A percentile compares a stretch with the other conserved stretches of the same genome.
Conservation (phyloP, 2,113 vertebrate species). For the Podarcis raffonei region DNA sequence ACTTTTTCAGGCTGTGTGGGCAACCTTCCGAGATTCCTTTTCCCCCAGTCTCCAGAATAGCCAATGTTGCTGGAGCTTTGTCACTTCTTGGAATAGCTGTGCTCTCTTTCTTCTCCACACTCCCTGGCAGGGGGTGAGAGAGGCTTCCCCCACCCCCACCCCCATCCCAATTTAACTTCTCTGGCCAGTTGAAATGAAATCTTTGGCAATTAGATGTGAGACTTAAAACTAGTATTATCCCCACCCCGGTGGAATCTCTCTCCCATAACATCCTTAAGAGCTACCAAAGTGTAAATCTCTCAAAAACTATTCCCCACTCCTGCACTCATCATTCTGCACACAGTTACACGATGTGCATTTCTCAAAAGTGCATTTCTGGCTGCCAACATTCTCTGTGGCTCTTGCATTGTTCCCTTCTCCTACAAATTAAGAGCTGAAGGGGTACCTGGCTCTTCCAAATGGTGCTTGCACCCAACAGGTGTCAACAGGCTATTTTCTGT, state of each 20-base stretch:
- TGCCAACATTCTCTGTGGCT: background rate
- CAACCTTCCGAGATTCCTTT: slow-evolving; percentile 46
- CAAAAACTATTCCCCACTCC: slow-evolving; percentile 40
- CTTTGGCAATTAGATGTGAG: slow-evolving; percentile 48
- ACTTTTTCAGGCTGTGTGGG: slow-evolving; percentile 34
- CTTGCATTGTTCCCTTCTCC: background rate
- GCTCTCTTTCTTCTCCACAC: slow-evolving; percentile 34
- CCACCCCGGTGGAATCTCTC: slow-evolving; percentile 36
- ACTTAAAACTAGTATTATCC: slow-evolving; percentile 30
- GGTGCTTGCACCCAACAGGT: slow-evolving; percentile 35
- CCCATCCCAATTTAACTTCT: slow-evolving; percentile 43
- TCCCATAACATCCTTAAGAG: slow-evolving; percentile 45
- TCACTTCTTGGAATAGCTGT: slow-evolving; percentile 45
- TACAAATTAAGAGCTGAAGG: background rate
- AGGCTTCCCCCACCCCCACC: slow-evolving; percentile 1
- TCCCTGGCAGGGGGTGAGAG: background rate
- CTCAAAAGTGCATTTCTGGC: slow-evolving; percentile 48
- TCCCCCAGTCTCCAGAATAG: slow-evolving; percentile 56
- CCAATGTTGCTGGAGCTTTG: slow-evolving; percentile 51
- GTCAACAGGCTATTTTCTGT: slow-evolving; percentile 53
- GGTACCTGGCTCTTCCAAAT: slow-evolving; percentile 32
- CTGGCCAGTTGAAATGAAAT: slow-evolving; percentile 64
- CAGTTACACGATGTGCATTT: slow-evolving; percentile 50
- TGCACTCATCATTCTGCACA: slow-evolving; percentile 52
- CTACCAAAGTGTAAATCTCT: slow-evolving; percentile 63